Percentiles rank a stretch among this genome's conserved stretches.
Evolutionary conservation across 1,140 invertebrate genomes (phyloP).

Genomic region (Araneus ventricosus): DNA sequence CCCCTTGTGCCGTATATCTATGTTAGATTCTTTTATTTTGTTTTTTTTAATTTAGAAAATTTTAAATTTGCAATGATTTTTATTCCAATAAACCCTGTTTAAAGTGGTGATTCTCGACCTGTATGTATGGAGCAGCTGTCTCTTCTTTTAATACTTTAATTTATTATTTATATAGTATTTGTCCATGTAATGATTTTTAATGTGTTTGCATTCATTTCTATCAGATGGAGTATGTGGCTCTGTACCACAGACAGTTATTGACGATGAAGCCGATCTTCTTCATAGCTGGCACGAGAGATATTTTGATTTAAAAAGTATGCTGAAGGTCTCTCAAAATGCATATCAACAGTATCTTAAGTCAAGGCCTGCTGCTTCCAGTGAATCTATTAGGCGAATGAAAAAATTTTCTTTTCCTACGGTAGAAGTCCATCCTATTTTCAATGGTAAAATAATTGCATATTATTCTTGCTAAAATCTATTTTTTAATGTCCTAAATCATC

Average conservation of each 20-base stretch:
- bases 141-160: no score
- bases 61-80: no score
- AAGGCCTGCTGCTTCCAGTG: slow-evolving; percentile 90
- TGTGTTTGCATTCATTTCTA: slow-evolving; percentile 58
- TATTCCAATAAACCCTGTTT: no score
- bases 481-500: not conserved
- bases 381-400: slow-evolving; percentile 93
- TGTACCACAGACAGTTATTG: slow-evolving; percentile 90
- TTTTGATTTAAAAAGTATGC: slow-evolving; percentile 86
- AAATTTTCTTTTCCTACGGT: slow-evolving; percentile 80
- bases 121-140: no score
- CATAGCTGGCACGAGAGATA: slow-evolving; percentile 86
- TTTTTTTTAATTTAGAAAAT: no score
- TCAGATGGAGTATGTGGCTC: slow-evolving; percentile 84
- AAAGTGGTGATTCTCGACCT: no score
- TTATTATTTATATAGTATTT: no score
- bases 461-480: not conserved
- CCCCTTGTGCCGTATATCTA: no score
- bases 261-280: slow-evolving; percentile 91
- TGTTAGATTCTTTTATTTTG: no score
- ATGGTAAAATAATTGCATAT: slow-evolving; percentile 2
- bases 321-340: slow-evolving; percentile 90
- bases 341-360: slow-evolving; percentile 94
- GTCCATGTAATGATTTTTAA: not conserved
- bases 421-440: slow-evolving; percentile 84